Base-by-base conservation (phyloP, 1,140 invertebrate genomes). In the Dreissena polymorpha region DNA sequence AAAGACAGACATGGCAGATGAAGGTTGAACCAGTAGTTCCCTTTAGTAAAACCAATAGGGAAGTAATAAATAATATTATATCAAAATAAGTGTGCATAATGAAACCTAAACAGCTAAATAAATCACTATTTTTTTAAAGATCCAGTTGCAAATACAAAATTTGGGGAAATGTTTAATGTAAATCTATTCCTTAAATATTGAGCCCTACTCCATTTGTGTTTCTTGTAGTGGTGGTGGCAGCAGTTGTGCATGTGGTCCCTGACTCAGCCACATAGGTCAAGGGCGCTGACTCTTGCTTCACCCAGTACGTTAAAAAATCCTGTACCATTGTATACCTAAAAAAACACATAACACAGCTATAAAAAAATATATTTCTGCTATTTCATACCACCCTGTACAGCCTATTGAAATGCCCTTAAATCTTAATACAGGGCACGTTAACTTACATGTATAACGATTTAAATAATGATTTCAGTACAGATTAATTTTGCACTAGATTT, bases 301-400 rank as follows among this genome's bases (percentile, higher is more conserved):
- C 69, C 77, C 77, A 79, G 39, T 12, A 80, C 8, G 14, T 51
- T 50, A 12, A 25, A 3, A 49, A 23, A 18, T 10, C n/a, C 25
- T 80, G 0, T 27, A 80, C 68, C 55, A 80, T 68, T 49, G 65
- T 60, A 39, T 65, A 78, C n/a, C 75, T 78, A 65, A 13, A 68
- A 75, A n/a, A 57, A 57, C 0, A 12, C 64, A n/a, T 7, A 5
- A 16, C 1, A n/a, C 18, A 16, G 16, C 3, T 27, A 16, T 68
- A n/a, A n/a, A n/a, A n/a, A 68, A 68, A n/a, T 60, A 60, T 60
- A 39, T 39, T 39, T 51, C 23, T 16, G n/a, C 0, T 49, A 0
- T 8, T 50, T n/a, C 23, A 25, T 10, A 63, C 23, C 23, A 25
- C 2, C 23, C 60, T 25, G 23, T 5, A 25, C 2, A 63, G 60